phyloP scores from a whole-genome alignment of 2,113 vertebrate species.

The Ctenomys sociabilis region DNA sequence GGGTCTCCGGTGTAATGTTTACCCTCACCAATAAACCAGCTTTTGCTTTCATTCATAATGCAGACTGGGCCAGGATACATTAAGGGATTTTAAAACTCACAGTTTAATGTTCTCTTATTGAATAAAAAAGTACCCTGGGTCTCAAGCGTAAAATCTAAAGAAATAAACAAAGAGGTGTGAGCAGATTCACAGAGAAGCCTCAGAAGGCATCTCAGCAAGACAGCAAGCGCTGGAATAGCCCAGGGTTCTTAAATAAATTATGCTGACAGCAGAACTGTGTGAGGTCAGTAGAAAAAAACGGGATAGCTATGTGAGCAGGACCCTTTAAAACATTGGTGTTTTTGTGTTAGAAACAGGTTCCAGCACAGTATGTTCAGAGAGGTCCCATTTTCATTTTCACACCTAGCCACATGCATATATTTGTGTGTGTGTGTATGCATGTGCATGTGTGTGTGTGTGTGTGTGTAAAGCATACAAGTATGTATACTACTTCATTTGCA shows the following conservation, averaged over 20 bases:
- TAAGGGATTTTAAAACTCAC: background rate
- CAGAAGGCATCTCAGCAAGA: background rate
- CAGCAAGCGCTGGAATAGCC: background rate
- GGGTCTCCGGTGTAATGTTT: background rate
- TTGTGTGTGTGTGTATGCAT: no score
- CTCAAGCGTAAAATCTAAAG: background rate
- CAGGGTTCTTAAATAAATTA: conserved; percentile 7
- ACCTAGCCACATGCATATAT: background rate
- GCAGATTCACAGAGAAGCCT: background rate
- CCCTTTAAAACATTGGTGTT: background rate
- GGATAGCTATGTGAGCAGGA: background rate
- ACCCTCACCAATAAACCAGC: background rate
- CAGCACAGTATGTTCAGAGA: background rate
- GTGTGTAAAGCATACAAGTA: background rate
- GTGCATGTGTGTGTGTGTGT: background rate
- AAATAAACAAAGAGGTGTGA: background rate
- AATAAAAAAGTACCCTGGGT: background rate
- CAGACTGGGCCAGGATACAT: background rate
- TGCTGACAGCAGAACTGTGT: background rate
- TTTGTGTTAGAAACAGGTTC: background rate
- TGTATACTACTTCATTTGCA: background rate
- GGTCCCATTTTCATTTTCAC: background rate
- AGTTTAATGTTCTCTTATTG: background rate
- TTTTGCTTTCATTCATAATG: background rate
- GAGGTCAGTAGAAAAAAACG: background rate